A percentile compares a stretch with the other conserved stretches of the same genome.
phyloP scores from a whole-genome alignment of 2,797 vertebrate species.

The Zalophus californianus region DNA sequence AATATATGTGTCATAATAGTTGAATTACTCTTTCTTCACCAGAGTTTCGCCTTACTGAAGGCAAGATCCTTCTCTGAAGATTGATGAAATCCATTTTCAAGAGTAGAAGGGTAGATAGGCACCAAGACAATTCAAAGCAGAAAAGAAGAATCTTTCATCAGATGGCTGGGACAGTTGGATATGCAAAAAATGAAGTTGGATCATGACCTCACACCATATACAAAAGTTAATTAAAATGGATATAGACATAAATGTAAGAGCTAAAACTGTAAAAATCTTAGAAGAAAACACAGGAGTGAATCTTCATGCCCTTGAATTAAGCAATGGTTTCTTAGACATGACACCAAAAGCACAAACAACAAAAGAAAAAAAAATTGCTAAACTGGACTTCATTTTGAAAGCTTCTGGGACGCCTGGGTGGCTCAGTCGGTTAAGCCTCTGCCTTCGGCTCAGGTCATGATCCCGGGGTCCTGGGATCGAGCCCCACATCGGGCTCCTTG shows the following conservation, averaged over 20 bases:
- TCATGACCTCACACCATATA: neutral
- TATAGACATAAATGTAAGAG: neutral
- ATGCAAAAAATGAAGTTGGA: neutral
- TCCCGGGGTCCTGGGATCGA: too few species aligned
- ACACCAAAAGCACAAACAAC: constrained; percentile 6
- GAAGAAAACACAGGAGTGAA: neutral
- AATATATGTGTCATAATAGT: neutral
- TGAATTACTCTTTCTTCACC: neutral
- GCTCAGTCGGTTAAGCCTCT: too few species aligned
- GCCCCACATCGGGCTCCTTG: too few species aligned
- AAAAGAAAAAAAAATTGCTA: neutral
- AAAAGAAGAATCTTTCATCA: neutral
- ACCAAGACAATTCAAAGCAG: neutral
- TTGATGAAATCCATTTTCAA: constrained; percentile 9
- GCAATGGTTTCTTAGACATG: neutral
- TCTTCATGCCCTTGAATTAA: constrained; percentile 5
- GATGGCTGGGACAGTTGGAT: neutral
- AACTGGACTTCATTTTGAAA: constrained; percentile 4
- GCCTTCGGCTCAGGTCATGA: too few species aligned
- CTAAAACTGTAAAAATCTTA: constrained; percentile 6
- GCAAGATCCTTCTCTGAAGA: neutral
- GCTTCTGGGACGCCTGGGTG: neutral
- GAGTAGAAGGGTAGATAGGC: neutral
- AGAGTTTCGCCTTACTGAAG: neutral
- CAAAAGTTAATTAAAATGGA: constrained; percentile 8